A percentile compares a stretch with the other conserved stretches of the same genome.
Conservation (phyloP, 2,888 invertebrate genomes). For the Salticus scenicus region DNA sequence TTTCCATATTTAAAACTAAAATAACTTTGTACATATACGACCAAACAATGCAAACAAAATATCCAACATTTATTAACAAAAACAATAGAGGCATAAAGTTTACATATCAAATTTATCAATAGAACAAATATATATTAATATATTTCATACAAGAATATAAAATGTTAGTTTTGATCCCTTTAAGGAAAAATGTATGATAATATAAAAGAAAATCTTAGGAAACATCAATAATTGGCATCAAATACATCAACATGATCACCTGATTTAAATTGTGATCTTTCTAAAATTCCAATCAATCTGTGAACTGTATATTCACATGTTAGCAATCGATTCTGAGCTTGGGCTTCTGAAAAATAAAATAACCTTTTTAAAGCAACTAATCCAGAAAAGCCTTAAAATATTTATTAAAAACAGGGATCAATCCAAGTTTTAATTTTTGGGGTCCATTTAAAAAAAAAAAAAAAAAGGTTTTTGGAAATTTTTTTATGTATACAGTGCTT, state of each 20-base stretch:
- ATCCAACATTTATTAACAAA: conserved; percentile 3
- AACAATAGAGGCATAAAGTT: neutral
- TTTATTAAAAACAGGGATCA: too few species aligned
- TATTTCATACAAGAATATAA: neutral
- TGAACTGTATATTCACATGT: conserved; percentile 84
- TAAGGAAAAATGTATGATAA: neutral
- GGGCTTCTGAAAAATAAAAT: conserved; percentile 40
- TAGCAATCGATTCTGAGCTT: conserved; percentile 77
- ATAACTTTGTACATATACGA: too few species aligned
- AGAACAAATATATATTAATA: neutral
- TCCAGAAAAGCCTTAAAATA: too few species aligned
- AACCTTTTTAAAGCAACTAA: too few species aligned
- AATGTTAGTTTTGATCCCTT: neutral
- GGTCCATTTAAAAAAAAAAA: too few species aligned
- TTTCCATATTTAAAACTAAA: too few species aligned
- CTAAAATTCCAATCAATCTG: conserved; percentile 83
- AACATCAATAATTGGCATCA: conserved; percentile 77
- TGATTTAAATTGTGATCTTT: conserved; percentile 83
- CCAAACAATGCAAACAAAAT: neutral
- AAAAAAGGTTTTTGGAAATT: too few species aligned
- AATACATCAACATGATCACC: conserved; percentile 91
- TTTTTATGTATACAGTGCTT: too few species aligned
- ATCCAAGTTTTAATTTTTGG: too few species aligned
- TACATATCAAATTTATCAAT: neutral
- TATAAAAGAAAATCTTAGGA: neutral